These are phyloP conservation scores for Mythimna ferrago DNA, from an alignment of 2,888 invertebrate species.

Conservation along the genomic window DNA sequence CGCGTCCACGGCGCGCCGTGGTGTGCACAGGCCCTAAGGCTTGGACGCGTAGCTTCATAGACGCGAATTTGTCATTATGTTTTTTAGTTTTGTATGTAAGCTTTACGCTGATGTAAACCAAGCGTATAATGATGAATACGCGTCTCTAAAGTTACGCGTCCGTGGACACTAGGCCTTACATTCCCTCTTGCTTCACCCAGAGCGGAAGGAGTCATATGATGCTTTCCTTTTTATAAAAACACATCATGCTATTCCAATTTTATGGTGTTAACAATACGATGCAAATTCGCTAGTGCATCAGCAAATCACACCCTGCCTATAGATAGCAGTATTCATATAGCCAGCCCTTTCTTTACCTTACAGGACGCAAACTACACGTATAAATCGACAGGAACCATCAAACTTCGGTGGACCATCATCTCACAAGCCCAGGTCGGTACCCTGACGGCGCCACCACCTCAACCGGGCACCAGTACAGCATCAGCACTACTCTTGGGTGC, in stretches of 20 bases:
- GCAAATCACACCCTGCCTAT: not conserved
- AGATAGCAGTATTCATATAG: not conserved
- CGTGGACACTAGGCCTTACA: no score
- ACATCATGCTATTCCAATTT: not conserved
- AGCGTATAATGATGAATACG: no score
- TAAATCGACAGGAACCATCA: constrained; percentile 72
- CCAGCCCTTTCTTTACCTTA: constrained; percentile 20
- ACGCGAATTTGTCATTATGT: no score
- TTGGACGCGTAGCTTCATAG: no score
- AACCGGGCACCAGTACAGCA: constrained; percentile 63
- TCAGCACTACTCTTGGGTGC: constrained; percentile 78
- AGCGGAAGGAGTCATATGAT: no score
- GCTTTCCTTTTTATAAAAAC: not conserved
- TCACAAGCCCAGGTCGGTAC: constrained; percentile 68
- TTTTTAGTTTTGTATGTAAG: no score
- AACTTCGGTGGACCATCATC: constrained; percentile 74
- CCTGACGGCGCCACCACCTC: constrained; percentile 31
- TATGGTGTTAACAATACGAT: not conserved
- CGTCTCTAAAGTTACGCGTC: no score
- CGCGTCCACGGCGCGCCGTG: no score
- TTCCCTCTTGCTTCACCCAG: no score
- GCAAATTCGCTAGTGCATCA: not conserved
- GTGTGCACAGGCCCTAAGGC: no score
- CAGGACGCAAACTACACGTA: constrained; percentile 77
- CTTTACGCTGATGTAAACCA: no score